Base-by-base conservation (phyloP, 2,797 vertebrate species). In the Botia kubotai region DNA sequence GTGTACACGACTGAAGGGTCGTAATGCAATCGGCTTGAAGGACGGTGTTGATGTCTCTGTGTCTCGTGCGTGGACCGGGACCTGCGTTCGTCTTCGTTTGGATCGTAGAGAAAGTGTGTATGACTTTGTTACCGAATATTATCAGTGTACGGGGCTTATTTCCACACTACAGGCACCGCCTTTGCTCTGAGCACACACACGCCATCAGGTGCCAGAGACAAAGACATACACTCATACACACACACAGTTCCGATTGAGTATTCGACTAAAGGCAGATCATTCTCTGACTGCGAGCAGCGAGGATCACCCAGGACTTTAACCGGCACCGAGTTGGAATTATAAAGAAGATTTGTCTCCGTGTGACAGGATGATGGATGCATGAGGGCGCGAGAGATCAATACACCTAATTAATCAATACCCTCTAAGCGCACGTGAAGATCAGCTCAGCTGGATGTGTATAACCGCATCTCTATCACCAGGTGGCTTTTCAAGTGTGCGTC, bases 191-290 rank as follows among this genome's bases (percentile, higher is more conserved):
- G 72, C 79, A 80, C 43, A 17, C 71, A 50, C 58, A 70, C 66
- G 36, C 77, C 77, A 58, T 72, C 74, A 82, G 80, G 80, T 82
- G 80, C 80, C 81, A 74, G 60, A 75, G 58, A 67, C 26, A 77
- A 46, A 46, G 10, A 82, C 55, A 81, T 74, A 78, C 6, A 67
- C 7, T 26, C 23, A 26, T 74, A 60, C 43, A 81, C 55, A 81
- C 74, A 77, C 6, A 69, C 12, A 63, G 39, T 53, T 33, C 60
- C 73, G 57, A 74, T 75, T 79, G 87, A 87, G 75, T 75, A 89
- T 91, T 90, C 81, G 83, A 83, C 86, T 86, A 84, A 86, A 86
- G 77, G 87, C 85, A 80, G 16, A 65, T 26, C 76, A 14, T 26
- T 62, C 58, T 19, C 12, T 62, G 23, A 58, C 57, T 58, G 19